phyloP scores from a whole-genome alignment of 1,140 invertebrate species.

The Drosophila auraria region DNA sequence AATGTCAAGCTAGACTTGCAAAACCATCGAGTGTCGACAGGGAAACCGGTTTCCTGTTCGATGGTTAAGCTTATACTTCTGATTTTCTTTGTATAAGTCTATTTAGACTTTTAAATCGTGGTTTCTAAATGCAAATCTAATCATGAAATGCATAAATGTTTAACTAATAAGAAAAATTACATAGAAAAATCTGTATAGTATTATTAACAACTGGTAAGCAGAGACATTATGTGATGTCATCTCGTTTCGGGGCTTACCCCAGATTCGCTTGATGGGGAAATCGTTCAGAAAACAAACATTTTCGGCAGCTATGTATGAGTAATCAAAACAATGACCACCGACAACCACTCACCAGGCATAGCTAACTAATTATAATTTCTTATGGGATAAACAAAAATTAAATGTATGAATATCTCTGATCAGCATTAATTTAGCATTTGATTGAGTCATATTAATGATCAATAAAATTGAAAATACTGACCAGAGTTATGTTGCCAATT shows the following conservation, averaged over 20 bases:
- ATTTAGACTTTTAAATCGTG: constrained; percentile 68
- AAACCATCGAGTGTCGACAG: constrained; percentile 50
- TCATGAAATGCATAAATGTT: constrained; percentile 24
- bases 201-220: constrained; percentile 25
- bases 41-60: constrained; percentile 65
- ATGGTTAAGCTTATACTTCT: constrained; percentile 28
- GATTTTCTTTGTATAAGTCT: constrained; percentile 37
- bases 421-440: too few species aligned
- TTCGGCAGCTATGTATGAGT: constrained; percentile 40
- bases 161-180: constrained; percentile 31
- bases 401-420: background rate
- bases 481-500: too few species aligned
- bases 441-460: background rate
- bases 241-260: constrained; percentile 47
- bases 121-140: constrained; percentile 69
- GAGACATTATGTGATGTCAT: constrained; percentile 45
- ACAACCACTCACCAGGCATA: constrained; percentile 2
- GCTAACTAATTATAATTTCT: background rate
- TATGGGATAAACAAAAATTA: background rate
- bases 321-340: constrained; percentile 38
- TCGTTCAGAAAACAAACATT: constrained; percentile 16
- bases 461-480: too few species aligned
- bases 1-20: constrained; percentile 63
- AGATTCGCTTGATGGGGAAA: constrained; percentile 18
- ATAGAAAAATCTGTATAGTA: constrained; percentile 40